Evolutionary conservation across 2,797 vertebrate species (phyloP).

Genomic region (Cetoscarus ocellatus): DNA sequence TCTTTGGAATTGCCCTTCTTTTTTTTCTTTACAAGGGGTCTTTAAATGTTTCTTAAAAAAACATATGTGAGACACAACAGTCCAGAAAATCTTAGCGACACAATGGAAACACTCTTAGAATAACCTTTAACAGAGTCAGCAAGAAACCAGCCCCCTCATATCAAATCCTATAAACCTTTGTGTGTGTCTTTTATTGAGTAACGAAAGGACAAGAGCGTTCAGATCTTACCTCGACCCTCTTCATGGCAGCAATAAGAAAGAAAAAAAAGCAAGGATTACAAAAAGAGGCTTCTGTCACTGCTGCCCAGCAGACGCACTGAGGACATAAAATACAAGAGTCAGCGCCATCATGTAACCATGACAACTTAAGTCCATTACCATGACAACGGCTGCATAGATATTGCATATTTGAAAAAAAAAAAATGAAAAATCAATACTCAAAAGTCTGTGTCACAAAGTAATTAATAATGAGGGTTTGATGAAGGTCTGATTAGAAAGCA

Average conservation of each 20-base stretch:
- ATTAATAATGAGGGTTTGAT: background rate
- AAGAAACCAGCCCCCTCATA: background rate
- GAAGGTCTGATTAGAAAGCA: background rate
- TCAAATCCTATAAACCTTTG: background rate
- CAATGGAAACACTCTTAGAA: too few relatives aligned
- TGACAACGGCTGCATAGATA: slow-evolving; percentile 58
- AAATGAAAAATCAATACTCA: slow-evolving; percentile 16
- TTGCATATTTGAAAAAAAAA: slow-evolving; percentile 21
- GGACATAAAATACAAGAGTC: slow-evolving; percentile 74
- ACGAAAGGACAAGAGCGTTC: background rate
- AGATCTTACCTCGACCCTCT: slow-evolving; percentile 96
- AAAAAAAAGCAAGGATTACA: slow-evolving; percentile 70
- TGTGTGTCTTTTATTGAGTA: background rate
- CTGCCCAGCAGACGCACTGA: slow-evolving; percentile 63
- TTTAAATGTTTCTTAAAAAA: background rate
- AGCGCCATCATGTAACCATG: slow-evolving; percentile 62
- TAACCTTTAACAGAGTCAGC: background rate
- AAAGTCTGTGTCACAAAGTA: slow-evolving; percentile 21
- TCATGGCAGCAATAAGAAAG: slow-evolving; percentile 88
- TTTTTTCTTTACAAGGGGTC: too few relatives aligned
- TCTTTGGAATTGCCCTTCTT: too few relatives aligned
- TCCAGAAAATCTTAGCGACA: too few relatives aligned
- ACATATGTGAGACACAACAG: too few relatives aligned
- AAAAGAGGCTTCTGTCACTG: slow-evolving; percentile 56
- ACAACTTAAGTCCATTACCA: slow-evolving; percentile 68